Conservation (phyloP, 2,888 invertebrate genomes). For the Amblyjoppa proteus region DNA sequence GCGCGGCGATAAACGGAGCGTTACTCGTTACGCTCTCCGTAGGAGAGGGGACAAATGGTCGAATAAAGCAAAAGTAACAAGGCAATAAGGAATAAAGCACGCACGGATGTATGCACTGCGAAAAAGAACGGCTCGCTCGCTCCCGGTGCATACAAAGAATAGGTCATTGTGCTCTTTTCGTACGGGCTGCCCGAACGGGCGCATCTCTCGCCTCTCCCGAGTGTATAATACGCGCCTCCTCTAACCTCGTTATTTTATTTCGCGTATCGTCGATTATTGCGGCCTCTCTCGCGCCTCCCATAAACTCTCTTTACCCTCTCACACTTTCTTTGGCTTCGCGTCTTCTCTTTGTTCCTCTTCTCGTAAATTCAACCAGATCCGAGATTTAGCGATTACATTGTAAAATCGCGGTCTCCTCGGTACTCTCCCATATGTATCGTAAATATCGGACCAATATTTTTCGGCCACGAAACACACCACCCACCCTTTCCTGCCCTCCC, state of each 20-base stretch:
- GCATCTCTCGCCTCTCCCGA: neutral
- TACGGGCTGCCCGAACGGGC: neutral
- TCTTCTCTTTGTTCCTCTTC: constrained; percentile 22
- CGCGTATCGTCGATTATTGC: constrained; percentile 37
- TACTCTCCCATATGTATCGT: neutral
- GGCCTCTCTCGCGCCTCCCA: constrained; percentile 22
- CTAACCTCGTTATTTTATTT: constrained; percentile 48
- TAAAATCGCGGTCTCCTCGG: constrained; percentile 32
- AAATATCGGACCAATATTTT: constrained; percentile 17
- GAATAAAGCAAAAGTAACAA: constrained; percentile 48
- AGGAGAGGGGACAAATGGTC: constrained; percentile 23
- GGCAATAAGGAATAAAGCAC: constrained; percentile 49
- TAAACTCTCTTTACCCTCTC: neutral
- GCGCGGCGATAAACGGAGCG: neutral
- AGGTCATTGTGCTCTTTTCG: constrained; percentile 36
- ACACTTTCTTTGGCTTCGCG: neutral
- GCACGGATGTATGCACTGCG: neutral
- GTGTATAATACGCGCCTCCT: constrained; percentile 1
- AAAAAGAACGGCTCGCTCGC: constrained; percentile 10
- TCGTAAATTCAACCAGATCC: constrained; percentile 41
- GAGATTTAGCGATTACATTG: constrained; percentile 63
- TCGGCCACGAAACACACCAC: neutral
- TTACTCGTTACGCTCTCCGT: neutral
- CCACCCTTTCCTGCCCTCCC: no score
- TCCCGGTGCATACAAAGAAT: constrained; percentile 32